Conservation (phyloP, 2,113 vertebrate species). For the Caranx ignobilis region DNA sequence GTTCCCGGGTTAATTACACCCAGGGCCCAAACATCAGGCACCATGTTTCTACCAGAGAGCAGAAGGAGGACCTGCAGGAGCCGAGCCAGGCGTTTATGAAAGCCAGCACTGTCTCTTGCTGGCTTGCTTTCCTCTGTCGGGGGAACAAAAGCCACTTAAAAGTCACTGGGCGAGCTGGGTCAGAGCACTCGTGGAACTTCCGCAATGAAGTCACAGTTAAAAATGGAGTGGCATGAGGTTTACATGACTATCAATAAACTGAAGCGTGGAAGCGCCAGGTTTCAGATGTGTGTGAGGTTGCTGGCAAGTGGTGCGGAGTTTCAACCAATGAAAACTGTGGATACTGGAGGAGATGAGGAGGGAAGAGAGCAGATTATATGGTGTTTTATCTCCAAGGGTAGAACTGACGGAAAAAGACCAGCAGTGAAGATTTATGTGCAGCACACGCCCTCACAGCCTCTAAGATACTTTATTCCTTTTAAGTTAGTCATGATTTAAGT, state of each 20-base stretch:
- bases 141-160: constrained; percentile 72
- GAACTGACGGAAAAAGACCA: constrained; percentile 59
- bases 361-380: constrained; percentile 65
- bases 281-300: constrained; percentile 54
- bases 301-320: constrained; percentile 23
- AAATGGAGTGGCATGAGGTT: constrained; percentile 51
- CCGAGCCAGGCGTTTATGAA: constrained; percentile 60
- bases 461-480: constrained; percentile 27
- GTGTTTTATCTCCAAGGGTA: constrained; percentile 56
- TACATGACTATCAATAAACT: constrained; percentile 56
- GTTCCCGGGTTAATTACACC: constrained; percentile 71
- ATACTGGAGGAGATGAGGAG: constrained; percentile 29
- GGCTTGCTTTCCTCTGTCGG: constrained; percentile 32
- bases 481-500: constrained; percentile 42
- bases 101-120: constrained; percentile 53
- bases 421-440: constrained; percentile 41
- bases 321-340: constrained; percentile 23
- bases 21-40: constrained; percentile 51
- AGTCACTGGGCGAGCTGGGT: constrained; percentile 45
- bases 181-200: constrained; percentile 51
- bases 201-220: constrained; percentile 60
- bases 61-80: constrained; percentile 64
- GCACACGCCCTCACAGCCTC: constrained; percentile 43
- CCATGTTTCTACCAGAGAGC: constrained; percentile 58
- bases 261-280: constrained; percentile 15